These are phyloP conservation scores for Caenorhabditis wallacei DNA, from an alignment of 2,888 invertebrate species.

Conservation along the genomic window DNA sequence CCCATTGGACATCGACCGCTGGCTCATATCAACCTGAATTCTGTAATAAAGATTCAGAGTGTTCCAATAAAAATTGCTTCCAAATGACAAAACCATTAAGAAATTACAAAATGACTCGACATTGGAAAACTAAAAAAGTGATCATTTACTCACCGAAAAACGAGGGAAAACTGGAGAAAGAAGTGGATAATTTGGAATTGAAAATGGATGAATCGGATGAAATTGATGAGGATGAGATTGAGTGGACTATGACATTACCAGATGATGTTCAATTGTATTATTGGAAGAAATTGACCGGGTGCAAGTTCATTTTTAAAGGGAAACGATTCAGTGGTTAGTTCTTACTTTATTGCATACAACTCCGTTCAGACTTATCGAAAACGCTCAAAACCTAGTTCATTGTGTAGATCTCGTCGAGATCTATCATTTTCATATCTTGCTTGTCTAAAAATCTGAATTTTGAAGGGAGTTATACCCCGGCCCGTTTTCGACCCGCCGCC, in stretches of 20 bases:
- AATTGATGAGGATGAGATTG: not conserved
- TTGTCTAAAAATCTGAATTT: too few species aligned
- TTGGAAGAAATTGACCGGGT: too few species aligned
- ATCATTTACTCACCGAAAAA: not conserved
- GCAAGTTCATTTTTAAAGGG: not conserved
- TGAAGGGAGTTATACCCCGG: too few species aligned
- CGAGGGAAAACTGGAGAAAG: not conserved
- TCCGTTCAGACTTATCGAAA: too few species aligned
- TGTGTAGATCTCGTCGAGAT: too few species aligned
- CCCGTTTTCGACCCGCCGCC: too few species aligned
- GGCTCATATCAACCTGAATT: not conserved
- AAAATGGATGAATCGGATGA: not conserved
- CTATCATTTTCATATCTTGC: too few species aligned
- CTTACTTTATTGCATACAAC: too few species aligned
- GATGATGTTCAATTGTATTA: not conserved
- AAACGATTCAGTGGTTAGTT: not conserved
- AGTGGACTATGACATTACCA: not conserved
- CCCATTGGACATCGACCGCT: not conserved
- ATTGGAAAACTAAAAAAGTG: conserved; percentile 10
- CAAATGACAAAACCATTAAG: not conserved
- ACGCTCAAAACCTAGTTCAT: too few species aligned
- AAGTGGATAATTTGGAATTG: not conserved
- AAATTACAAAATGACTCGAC: not conserved
- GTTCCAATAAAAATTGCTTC: conserved; percentile 4
- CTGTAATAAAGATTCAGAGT: conserved; percentile 7